Base-by-base conservation (phyloP, 2,797 vertebrate genomes). In the Neomorphus geoffroyi region DNA sequence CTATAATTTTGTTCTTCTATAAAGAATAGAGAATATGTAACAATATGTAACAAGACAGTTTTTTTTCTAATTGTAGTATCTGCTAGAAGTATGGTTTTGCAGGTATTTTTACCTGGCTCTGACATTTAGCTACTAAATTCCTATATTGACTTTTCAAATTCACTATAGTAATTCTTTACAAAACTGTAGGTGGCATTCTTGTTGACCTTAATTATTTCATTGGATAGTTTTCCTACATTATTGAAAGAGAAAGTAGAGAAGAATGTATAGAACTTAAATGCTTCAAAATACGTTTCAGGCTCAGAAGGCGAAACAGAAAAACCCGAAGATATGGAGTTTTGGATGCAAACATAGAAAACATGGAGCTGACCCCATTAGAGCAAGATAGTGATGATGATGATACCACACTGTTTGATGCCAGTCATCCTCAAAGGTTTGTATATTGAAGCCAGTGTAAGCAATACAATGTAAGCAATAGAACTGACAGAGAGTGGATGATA, bases 261-360 rank as follows among this genome's bases (percentile, higher is more conserved):
- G 35, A 3, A 46, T 57, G 72, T 66, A 17, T 35, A 17, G 58
- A 71, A 81, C 43, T 33, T 54, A 58, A 54, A 56, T 72, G 9
- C 91, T 83, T 86, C 66, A 67, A 91, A 94, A 92, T 92, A n/a
- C 50, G 2, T 97, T 98, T 94, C 91, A 98, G 98, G 51, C 96
- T 98, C 90, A 97, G 98, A 96, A 97, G 97, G 92, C 97, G 92
- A 95, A 98, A 97, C 88, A 98, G 97, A 72, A 98, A 98, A 94
- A 98, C 98, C 1, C 95, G 98, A 73, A 96, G 96, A 64, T 98
- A 98, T 0, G 98, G 98, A 43, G 98, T 98, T 95, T 94, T 98
- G 97, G 98, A 98, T 67, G 98, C 97, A 18, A 98, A 97, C 92
- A 96, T 98, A 97, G 98, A 98, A 95, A 98, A 98, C 84, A 98